phyloP scores from a whole-genome alignment of 2,113 vertebrate species.

The Chionis minor region DNA sequence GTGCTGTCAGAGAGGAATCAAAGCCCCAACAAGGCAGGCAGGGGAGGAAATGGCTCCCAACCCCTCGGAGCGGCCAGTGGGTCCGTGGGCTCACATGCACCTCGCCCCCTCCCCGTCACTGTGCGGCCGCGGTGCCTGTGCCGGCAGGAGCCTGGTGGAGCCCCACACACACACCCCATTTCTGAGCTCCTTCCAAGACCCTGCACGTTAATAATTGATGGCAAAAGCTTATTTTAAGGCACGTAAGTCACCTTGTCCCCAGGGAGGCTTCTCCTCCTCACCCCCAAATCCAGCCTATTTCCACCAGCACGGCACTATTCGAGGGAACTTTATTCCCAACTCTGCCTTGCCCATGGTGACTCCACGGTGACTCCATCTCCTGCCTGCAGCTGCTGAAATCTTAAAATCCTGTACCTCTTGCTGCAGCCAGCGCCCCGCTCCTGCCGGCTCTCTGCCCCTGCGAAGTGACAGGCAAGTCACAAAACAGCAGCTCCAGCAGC shows the following conservation, averaged over 20 bases:
- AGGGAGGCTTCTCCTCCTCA: background rate
- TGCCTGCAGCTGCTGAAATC: background rate
- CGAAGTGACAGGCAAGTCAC: background rate
- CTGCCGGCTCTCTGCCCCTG: background rate
- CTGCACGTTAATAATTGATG: slow-evolving; percentile 24
- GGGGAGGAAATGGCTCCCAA: background rate
- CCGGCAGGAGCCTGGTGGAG: background rate
- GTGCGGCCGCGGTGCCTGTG: background rate
- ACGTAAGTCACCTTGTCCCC: slow-evolving; percentile 52
- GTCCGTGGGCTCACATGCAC: accelerated
- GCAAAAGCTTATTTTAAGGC: background rate
- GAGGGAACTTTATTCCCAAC: accelerated
- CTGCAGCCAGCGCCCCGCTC: background rate
- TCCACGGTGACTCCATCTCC: background rate
- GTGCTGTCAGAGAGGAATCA: slow-evolving; percentile 65
- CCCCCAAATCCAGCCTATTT: background rate
- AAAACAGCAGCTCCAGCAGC: background rate
- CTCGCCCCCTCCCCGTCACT: background rate
- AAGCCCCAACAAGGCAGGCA: slow-evolving; percentile 43
- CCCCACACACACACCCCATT: background rate
- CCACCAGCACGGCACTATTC: background rate
- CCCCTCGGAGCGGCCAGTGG: background rate
- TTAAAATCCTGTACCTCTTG: background rate
- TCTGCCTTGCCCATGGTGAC: background rate
- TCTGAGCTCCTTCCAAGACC: background rate